Evolutionary conservation across 2,888 invertebrate species (phyloP).

Genomic region (Tetramorium bicarinatum): DNA sequence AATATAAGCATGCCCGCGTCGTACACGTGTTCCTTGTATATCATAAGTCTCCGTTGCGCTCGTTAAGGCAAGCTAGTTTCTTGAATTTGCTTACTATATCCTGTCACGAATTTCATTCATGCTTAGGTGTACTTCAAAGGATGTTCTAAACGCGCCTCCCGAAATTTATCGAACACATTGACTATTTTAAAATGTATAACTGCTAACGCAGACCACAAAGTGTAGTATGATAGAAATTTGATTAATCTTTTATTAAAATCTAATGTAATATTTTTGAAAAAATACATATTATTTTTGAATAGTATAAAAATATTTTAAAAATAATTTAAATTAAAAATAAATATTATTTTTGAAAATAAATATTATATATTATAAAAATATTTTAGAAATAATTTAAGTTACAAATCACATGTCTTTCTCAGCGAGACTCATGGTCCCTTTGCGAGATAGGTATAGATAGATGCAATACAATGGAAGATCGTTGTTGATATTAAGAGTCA

Average conservation of each 20-base stretch:
- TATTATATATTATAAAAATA: not conserved
- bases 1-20: conserved; percentile 77
- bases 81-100: conserved; percentile 69
- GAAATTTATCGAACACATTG: conserved; percentile 17
- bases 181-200: not conserved
- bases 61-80: conserved; percentile 57
- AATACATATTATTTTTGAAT: not conserved
- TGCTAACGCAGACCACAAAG: not conserved
- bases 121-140: conserved; percentile 56
- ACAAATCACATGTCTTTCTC: not conserved
- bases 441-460: not conserved
- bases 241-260: not conserved
- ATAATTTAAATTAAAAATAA: not conserved
- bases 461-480: not conserved
- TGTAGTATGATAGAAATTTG: not conserved
- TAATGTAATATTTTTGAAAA: not conserved
- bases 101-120: conserved; percentile 69
- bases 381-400: not conserved
- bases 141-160: not conserved
- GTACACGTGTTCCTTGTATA: conserved; percentile 80
- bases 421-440: not conserved
- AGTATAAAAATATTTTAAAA: not conserved
- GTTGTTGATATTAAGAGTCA: conserved; percentile 16
- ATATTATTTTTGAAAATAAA: not conserved
- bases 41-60: conserved; percentile 67